These are phyloP conservation scores for Kobus ellipsiprymnus DNA, from an alignment of 2,113 vertebrate species.

Conservation along the genomic window DNA sequence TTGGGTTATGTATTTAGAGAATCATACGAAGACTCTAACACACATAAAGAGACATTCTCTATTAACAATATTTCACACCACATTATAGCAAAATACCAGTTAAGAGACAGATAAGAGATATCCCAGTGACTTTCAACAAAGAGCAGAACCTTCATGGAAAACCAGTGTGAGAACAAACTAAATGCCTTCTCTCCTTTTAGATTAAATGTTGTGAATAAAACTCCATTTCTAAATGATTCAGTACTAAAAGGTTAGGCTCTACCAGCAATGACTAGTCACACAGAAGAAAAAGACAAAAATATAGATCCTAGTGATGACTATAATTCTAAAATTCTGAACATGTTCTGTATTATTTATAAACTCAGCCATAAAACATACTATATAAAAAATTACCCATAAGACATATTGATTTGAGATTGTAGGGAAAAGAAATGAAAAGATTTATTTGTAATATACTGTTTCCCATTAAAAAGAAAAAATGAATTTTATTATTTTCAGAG, in stretches of 20 bases:
- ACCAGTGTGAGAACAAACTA: neutral
- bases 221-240: neutral
- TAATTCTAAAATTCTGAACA: neutral
- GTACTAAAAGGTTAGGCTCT: neutral
- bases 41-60: neutral
- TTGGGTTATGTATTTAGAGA: neutral
- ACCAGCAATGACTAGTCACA: neutral
- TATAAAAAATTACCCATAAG: neutral
- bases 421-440: neutral
- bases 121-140: neutral
- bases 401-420: neutral
- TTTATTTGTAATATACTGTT: neutral
- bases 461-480: neutral
- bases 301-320: neutral
- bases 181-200: neutral
- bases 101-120: neutral
- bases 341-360: neutral
- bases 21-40: neutral
- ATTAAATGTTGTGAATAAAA: neutral
- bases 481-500: neutral
- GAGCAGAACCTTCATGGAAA: neutral
- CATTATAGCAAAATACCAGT: neutral
- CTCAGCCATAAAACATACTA: neutral
- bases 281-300: neutral
- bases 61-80: neutral